A percentile compares a stretch with the other conserved stretches of the same genome.
Evolutionary conservation across 2,113 vertebrate genomes (phyloP).

Genomic region (Aviceda subcristata): DNA sequence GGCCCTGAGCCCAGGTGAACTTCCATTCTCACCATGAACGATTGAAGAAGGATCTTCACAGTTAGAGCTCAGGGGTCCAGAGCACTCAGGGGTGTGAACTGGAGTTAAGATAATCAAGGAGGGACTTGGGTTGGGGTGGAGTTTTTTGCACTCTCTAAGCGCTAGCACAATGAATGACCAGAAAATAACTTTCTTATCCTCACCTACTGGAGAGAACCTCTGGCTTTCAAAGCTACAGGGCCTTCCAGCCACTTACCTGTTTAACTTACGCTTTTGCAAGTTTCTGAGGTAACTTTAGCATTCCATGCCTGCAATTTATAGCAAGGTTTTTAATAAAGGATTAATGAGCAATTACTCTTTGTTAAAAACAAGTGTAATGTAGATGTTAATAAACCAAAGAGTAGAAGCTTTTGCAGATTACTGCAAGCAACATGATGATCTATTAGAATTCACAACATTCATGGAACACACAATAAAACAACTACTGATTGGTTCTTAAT

Average conservation of each 20-base stretch:
- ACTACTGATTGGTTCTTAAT: not conserved
- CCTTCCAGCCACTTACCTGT: not conserved
- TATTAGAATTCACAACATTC: not conserved
- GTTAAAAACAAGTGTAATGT: not conserved
- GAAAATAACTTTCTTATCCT: not conserved
- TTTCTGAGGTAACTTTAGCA: not conserved
- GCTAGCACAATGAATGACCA: not conserved
- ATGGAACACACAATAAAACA: not conserved
- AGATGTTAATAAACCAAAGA: not conserved
- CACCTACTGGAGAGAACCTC: not conserved
- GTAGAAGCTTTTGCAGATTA: not conserved
- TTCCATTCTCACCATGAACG: not conserved
- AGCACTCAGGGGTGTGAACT: not conserved
- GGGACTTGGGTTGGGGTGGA: accelerated
- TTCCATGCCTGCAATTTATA: not conserved
- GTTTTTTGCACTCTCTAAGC: not conserved
- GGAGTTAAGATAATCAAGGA: not conserved
- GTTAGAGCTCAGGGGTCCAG: not conserved
- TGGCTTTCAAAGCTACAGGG: not conserved
- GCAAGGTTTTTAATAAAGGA: not conserved
- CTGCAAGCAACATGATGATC: not conserved
- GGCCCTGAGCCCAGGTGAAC: not conserved
- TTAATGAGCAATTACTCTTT: not conserved
- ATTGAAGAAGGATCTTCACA: not conserved
- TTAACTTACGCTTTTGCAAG: not conserved